Percentiles rank a stretch among this genome's conserved stretches.
Conservation (phyloP, 2,797 vertebrate genomes). For the Gymnoscopelus microlampas region DNA sequence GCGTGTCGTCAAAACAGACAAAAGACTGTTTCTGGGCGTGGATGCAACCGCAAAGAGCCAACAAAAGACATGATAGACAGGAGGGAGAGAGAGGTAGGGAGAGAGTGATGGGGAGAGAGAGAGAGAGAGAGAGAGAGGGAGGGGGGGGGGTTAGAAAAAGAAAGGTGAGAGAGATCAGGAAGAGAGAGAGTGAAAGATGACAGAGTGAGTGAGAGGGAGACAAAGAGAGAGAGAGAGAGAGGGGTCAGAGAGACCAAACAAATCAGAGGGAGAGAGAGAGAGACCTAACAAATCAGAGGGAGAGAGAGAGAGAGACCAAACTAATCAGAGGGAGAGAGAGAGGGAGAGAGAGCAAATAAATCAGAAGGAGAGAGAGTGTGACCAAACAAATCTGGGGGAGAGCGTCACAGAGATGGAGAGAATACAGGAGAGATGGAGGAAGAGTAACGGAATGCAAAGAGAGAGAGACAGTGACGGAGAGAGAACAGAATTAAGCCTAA, state of each 20-base stretch:
- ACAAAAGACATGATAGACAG: slow-evolving; percentile 30
- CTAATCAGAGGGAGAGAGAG: not conserved
- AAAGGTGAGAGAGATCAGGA: not conserved
- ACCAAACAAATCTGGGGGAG: not conserved
- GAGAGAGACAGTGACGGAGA: not conserved
- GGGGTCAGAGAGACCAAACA: not conserved
- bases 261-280: not conserved
- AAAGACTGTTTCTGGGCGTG: slow-evolving; percentile 54
- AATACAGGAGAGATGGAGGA: not conserved
- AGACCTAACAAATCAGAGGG: not conserved
- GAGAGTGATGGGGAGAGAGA: slow-evolving; percentile 1
- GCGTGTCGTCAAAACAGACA: slow-evolving; percentile 55
- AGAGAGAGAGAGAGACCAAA: not conserved
- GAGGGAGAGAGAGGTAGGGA: not conserved
- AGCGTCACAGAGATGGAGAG: too few species aligned
- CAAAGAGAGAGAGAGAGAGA: not conserved
- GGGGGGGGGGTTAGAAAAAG: not conserved
- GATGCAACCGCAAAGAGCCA: slow-evolving; percentile 31
- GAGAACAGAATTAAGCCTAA: not conserved
- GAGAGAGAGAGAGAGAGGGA: not conserved
- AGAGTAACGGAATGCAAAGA: not conserved
- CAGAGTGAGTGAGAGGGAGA: not conserved
- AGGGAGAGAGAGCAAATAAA: not conserved
- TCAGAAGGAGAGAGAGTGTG: not conserved
- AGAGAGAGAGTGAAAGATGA: not conserved